Conservation (phyloP, 1,140 invertebrate genomes). For the Zophobas morio region DNA sequence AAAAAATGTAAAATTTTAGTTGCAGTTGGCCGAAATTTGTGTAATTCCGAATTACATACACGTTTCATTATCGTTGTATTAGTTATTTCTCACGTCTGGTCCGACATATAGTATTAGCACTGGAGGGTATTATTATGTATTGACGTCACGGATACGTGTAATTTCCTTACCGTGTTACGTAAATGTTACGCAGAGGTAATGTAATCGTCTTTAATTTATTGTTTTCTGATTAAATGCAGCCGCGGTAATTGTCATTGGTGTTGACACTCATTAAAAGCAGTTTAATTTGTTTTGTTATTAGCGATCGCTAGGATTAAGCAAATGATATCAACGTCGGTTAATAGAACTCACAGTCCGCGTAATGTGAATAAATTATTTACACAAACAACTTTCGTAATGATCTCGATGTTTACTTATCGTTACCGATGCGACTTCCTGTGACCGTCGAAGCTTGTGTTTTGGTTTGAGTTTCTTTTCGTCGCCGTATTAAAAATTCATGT, state of each 20-base stretch:
- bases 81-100: too few species aligned
- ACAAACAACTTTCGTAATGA: constrained; percentile 36
- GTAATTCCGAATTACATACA: too few species aligned
- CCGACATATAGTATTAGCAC: too few species aligned
- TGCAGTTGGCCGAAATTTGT: too few species aligned
- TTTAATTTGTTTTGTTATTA: constrained; percentile 32
- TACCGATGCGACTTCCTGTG: constrained; percentile 21
- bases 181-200: too few species aligned
- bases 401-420: constrained; percentile 42
- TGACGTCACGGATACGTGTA: too few species aligned
- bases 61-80: too few species aligned
- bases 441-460: constrained; percentile 17
- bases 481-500: background rate
- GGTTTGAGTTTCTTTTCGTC: constrained; percentile 12
- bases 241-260: background rate
- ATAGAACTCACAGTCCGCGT: constrained; percentile 6
- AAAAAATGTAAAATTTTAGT: too few species aligned
- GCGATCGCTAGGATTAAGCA: constrained; percentile 23
- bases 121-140: too few species aligned
- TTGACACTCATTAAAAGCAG: constrained; percentile 12
- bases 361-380: constrained; percentile 44
- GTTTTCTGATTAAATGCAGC: background rate
- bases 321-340: constrained; percentile 33
- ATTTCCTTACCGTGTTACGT: too few species aligned
- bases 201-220: background rate